Conservation (phyloP, 2,888 invertebrate genomes). For the Ormia ochracea region DNA sequence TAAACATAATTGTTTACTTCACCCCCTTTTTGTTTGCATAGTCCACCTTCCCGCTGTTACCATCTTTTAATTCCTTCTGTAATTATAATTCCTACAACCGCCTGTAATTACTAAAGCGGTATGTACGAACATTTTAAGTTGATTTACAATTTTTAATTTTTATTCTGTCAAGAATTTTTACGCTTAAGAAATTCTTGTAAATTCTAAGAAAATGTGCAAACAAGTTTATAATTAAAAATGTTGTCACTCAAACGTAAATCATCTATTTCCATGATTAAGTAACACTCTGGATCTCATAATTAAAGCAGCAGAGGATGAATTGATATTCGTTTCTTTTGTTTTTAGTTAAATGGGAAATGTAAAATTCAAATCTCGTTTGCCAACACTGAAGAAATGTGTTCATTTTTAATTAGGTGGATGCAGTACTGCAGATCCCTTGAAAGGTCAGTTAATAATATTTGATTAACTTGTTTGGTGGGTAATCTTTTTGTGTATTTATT, state of each 20-base stretch:
- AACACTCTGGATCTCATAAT: too few relatives aligned
- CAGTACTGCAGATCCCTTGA: too few relatives aligned
- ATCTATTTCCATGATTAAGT: background rate
- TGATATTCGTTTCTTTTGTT: too few relatives aligned
- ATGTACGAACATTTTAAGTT: constrained; percentile 29
- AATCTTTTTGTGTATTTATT: too few relatives aligned
- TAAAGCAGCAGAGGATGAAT: too few relatives aligned
- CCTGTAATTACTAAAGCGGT: constrained; percentile 46
- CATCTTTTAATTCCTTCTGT: constrained; percentile 1
- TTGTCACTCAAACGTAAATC: background rate
- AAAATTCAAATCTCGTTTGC: too few relatives aligned
- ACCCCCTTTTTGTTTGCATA: constrained; percentile 17
- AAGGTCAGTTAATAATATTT: too few relatives aligned
- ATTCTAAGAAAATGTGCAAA: background rate
- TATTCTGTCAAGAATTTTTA: background rate
- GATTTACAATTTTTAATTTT: constrained; percentile 38
- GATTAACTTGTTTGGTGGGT: too few relatives aligned
- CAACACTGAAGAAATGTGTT: too few relatives aligned
- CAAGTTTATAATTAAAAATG: background rate
- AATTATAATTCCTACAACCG: constrained; percentile 52
- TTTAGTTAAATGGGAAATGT: too few relatives aligned
- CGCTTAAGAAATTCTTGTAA: background rate
- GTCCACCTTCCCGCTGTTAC: background rate
- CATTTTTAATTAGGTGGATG: too few relatives aligned
- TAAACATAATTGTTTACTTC: constrained; percentile 41